Evolutionary conservation across 2,113 vertebrate species (phyloP).

Genomic region (Engraulis encrasicolus): DNA sequence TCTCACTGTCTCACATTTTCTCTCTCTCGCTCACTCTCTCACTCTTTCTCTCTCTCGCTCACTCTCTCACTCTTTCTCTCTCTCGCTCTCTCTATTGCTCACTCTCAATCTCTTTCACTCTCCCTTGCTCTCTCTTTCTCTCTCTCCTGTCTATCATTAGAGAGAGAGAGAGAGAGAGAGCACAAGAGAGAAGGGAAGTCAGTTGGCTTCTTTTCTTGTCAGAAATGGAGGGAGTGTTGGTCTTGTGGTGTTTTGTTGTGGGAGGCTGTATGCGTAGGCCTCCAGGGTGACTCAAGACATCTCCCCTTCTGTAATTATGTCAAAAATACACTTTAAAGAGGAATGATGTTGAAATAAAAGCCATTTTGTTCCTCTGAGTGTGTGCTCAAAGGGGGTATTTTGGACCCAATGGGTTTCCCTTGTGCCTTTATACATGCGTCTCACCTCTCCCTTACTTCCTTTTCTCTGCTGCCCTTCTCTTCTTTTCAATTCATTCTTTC

Average conservation of each 20-base stretch:
- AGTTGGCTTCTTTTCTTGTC: constrained; percentile 37
- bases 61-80: not conserved
- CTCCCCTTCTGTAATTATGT: constrained; percentile 75
- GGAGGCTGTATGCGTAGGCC: constrained; percentile 40
- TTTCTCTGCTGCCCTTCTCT: constrained; percentile 4
- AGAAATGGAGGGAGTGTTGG: constrained; percentile 42
- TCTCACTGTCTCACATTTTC: not conserved
- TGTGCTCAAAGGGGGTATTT: constrained; percentile 53
- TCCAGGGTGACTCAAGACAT: constrained; percentile 50
- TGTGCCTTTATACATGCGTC: not conserved
- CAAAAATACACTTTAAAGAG: constrained; percentile 74
- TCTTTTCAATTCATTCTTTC: not conserved
- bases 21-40: not conserved
- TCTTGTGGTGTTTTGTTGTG: constrained; percentile 23
- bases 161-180: constrained; percentile 34
- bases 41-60: not conserved
- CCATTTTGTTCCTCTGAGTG: constrained; percentile 29
- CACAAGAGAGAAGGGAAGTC: too few relatives aligned
- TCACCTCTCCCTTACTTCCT: constrained; percentile 10
- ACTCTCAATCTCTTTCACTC: not conserved
- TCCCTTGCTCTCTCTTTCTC: not conserved
- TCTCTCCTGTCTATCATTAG: not conserved
- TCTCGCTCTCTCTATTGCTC: not conserved
- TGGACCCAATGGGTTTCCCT: constrained; percentile 30
- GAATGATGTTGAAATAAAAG: constrained; percentile 68